Base-by-base conservation (phyloP, 2,113 vertebrate species). In the Labrus mixtus region DNA sequence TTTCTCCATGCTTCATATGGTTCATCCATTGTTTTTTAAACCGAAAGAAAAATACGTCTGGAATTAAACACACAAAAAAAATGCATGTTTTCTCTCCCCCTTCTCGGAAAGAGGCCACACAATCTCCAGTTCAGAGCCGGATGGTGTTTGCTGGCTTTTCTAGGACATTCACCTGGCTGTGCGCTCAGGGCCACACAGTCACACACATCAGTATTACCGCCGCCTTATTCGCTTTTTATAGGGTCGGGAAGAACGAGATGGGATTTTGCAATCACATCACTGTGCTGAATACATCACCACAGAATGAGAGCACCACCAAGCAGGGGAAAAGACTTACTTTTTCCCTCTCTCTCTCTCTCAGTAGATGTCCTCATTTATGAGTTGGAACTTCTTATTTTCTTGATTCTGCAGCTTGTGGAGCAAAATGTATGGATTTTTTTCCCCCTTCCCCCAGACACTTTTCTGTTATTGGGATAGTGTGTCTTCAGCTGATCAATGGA, bases 251-350 rank as follows among this genome's bases (percentile, higher is more conserved):
- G 63, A 82, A 79, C 50, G 62, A 89, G 78, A 86, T 88, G 81
- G 81, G 87, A 84, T 86, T 87, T 86, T 83, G 76, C 79, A 90
- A 80, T 89, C 84, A 81, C 83, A 89, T 89, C 85, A 76, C 53
- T 10, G 72, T 76, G 80, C 88, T 87, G 88, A 87, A 88, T 89
- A 89, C 81, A 89, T 89, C 83, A 84, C 36, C 72, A 36, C 60
- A 80, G 58, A 87, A 84, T 82, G 73, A 89, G 84, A 87, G 64
- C 71, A 71, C 51, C 43, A 36, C 66, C 60, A 83, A 56, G 58
- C 58, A 56, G 48, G 59, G 70, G 63, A 55, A 68, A 62, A 57
- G 25, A 51, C 25, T 46, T 83, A 69, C 55, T 82, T 70, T 70
- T 72, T 61, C 29, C 25, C 84, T 72, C 73, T 74, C 45, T 61